These are phyloP conservation scores for Alcedo quadribrachys DNA, from an alignment of 2,797 vertebrate species.

Conservation along the genomic window DNA sequence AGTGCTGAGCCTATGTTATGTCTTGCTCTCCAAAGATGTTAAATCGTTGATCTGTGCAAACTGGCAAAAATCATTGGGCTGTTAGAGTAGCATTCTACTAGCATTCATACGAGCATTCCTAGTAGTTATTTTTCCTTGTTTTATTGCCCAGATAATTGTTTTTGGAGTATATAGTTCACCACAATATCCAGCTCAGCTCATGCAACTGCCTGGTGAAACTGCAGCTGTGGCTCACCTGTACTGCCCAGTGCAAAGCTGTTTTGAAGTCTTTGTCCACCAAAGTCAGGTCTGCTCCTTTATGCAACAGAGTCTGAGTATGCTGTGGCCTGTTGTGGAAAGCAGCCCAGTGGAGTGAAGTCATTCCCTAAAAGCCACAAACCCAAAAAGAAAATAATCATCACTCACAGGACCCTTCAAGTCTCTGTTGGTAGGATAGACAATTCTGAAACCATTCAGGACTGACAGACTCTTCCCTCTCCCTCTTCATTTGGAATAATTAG, in stretches of 20 bases:
- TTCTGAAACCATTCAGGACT: not conserved
- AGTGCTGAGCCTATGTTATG: not conserved
- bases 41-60: not conserved
- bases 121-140: not conserved
- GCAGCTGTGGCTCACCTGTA: constrained; percentile 76
- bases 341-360: constrained; percentile 91
- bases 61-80: not conserved
- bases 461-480: not conserved
- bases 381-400: not conserved
- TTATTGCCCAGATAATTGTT: not conserved
- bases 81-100: not conserved
- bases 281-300: constrained; percentile 86
- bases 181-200: not conserved
- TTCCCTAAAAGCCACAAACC: constrained; percentile 80
- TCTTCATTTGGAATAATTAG: not conserved
- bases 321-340: constrained; percentile 89
- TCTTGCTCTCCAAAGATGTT: not conserved
- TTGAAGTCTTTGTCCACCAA: constrained; percentile 91
- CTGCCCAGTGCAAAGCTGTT: constrained; percentile 90
- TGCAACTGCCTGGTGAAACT: not conserved
- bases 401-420: not conserved
- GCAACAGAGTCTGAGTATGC: constrained; percentile 84
- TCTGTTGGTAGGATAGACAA: not conserved
- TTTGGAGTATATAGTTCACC: not conserved
- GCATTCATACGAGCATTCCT: not conserved